These are phyloP conservation scores for Drosophila limbata DNA, from an alignment of 2,888 invertebrate species.

Conservation along the genomic window DNA sequence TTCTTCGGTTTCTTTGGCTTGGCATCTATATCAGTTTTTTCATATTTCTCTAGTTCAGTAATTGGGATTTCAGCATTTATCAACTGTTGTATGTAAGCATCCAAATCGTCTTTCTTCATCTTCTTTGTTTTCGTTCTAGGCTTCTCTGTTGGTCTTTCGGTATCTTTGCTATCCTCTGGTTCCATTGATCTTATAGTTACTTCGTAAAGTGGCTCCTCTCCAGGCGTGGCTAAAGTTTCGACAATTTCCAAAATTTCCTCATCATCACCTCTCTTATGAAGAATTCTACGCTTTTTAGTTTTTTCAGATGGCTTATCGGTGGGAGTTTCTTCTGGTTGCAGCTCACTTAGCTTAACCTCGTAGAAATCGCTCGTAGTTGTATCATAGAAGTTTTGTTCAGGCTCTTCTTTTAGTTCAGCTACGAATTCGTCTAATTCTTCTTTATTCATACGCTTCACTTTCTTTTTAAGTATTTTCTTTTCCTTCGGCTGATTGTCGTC, in stretches of 20 bases:
- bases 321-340: conserved; percentile 77
- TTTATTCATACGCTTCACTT: conserved; percentile 77
- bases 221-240: conserved; percentile 76
- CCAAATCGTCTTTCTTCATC: conserved; percentile 82
- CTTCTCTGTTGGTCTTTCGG: conserved; percentile 39
- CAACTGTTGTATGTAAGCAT: conserved; percentile 83
- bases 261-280: conserved; percentile 84
- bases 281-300: conserved; percentile 82
- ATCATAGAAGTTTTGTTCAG: conserved; percentile 63
- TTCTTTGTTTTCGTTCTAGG: conserved; percentile 78
- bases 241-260: conserved; percentile 85
- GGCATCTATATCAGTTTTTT: conserved; percentile 83
- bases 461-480: conserved; percentile 70
- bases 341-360: conserved; percentile 76
- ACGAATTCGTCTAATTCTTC: conserved; percentile 77
- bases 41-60: conserved; percentile 85
- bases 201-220: conserved; percentile 85
- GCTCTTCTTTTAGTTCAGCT: conserved; percentile 75
- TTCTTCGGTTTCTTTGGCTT: conserved; percentile 81
- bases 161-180: conserved; percentile 52
- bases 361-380: conserved; percentile 65
- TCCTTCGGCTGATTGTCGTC: conserved; percentile 43
- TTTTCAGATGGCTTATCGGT: conserved; percentile 72
- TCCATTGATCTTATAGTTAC: conserved; percentile 84
- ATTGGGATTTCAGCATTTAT: conserved; percentile 84